phyloP scores from a whole-genome alignment of 2,888 invertebrate genomes.

The Augiades crinisus region DNA sequence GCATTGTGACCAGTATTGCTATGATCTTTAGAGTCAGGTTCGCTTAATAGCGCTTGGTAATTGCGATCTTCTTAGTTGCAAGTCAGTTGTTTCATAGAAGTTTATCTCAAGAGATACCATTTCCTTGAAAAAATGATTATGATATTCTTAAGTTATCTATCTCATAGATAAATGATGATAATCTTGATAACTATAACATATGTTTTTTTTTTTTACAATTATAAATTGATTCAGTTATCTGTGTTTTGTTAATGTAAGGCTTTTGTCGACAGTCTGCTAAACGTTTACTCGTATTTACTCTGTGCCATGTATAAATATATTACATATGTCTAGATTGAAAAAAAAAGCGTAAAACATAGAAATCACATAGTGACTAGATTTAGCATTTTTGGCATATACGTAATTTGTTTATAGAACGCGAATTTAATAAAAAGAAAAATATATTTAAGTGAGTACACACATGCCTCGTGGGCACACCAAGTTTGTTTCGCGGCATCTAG shows the following conservation, averaged over 20 bases:
- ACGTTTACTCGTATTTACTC: constrained; percentile 32
- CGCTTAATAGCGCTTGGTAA: neutral
- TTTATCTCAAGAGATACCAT: constrained; percentile 16
- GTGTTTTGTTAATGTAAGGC: constrained; percentile 37
- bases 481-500: neutral
- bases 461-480: no score
- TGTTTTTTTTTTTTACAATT: no score
- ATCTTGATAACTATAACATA: no score
- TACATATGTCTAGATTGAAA: neutral
- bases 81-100: neutral
- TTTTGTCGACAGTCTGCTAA: constrained; percentile 51
- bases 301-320: neutral
- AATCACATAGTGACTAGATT: neutral
- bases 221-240: neutral
- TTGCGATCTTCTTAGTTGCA: neutral
- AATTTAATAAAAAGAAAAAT: no score
- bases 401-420: no score
- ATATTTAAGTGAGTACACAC: no score
- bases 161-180: no score
- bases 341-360: no score
- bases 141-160: constrained; percentile 4
- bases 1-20: neutral
- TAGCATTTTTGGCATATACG: neutral
- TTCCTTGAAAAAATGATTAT: constrained; percentile 1
- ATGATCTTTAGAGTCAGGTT: neutral